Conservation (phyloP, 2,113 vertebrate species). For the Melanostigma gelatinosum region DNA sequence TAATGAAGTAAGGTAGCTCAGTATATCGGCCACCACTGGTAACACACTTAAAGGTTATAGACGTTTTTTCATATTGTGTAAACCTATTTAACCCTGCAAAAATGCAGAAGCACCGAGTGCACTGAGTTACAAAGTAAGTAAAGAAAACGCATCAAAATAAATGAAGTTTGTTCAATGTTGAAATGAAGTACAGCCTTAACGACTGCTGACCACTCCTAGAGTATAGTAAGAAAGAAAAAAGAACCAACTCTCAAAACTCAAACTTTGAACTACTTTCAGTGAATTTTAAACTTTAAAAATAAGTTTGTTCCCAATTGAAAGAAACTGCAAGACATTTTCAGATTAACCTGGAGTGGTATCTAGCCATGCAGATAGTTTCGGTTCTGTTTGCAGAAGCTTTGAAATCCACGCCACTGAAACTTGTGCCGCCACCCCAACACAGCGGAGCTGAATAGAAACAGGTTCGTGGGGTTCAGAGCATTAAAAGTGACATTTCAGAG, state of each 20-base stretch:
- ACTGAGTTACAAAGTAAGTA: not conserved
- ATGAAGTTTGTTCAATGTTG: not conserved
- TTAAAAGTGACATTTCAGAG: slow-evolving; percentile 5
- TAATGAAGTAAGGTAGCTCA: not conserved
- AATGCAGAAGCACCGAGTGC: not conserved
- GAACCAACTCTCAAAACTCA: not conserved
- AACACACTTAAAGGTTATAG: not conserved
- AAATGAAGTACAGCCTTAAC: not conserved
- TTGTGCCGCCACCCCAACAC: slow-evolving; percentile 2
- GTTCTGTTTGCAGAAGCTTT: slow-evolving; percentile 38
- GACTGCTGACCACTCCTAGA: not conserved
- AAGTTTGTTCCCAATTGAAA: not conserved
- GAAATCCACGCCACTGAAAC: slow-evolving; percentile 43
- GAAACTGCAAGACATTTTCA: not conserved
- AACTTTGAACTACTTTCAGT: not conserved
- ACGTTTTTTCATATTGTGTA: not conserved
- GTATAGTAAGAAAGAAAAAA: not conserved
- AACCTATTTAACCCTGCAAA: not conserved
- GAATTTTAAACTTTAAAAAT: not conserved
- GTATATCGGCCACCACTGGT: not conserved
- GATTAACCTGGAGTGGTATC: not conserved
- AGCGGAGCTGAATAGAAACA: slow-evolving; percentile 32
- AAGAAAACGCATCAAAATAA: not conserved
- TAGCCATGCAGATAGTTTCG: slow-evolving; percentile 32
- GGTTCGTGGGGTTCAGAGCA: slow-evolving; percentile 22